These are phyloP conservation scores for Nothocercus nigrocapillus DNA, from an alignment of 2,113 vertebrate genomes.

Conservation along the genomic window DNA sequence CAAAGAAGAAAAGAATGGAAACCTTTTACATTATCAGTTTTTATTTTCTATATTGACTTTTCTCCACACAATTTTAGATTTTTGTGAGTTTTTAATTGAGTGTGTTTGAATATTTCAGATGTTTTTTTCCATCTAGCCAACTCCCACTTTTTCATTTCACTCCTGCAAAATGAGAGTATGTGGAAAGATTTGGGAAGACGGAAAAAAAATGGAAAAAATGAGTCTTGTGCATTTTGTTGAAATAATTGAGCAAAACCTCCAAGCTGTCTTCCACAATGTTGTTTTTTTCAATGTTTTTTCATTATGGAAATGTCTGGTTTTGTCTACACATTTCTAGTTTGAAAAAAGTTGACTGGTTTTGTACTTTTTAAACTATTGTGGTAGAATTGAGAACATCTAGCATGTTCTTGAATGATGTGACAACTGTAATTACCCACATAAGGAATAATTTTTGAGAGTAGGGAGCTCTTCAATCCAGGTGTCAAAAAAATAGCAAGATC, in stretches of 20 bases:
- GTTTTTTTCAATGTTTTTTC: neutral
- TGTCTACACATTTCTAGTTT: neutral
- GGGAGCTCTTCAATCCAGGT: neutral
- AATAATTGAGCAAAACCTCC: neutral
- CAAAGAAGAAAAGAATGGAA: neutral
- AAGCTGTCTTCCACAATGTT: neutral
- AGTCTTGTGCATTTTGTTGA: neutral
- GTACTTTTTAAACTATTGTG: neutral
- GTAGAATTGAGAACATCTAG: neutral
- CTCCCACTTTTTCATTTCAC: neutral
- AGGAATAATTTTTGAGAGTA: constrained; percentile 5
- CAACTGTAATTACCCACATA: constrained; percentile 6
- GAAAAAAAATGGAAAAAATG: fast-evolving
- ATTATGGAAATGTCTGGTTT: neutral
- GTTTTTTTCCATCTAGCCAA: neutral
- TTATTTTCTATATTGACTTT: neutral
- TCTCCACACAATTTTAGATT: neutral
- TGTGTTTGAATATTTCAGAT: neutral
- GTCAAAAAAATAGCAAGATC: neutral
- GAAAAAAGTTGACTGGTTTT: neutral
- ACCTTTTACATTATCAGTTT: neutral
- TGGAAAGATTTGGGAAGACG: neutral
- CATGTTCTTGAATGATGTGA: neutral
- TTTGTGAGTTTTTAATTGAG: neutral
- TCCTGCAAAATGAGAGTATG: neutral